These are phyloP conservation scores for Bolborhynchus lineola DNA, from an alignment of 2,113 vertebrate species.

Conservation along the genomic window DNA sequence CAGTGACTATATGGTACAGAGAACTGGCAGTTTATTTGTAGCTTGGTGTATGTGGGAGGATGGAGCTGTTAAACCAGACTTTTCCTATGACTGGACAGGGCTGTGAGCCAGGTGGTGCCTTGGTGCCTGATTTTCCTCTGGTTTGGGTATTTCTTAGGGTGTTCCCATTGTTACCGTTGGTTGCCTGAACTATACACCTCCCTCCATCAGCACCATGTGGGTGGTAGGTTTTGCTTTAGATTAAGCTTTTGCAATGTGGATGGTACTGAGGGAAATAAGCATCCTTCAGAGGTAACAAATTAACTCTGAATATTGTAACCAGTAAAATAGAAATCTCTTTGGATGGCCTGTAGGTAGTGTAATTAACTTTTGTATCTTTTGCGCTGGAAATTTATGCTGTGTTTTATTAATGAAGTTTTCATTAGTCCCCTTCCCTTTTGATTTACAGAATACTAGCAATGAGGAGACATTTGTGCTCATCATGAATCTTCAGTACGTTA, in stretches of 20 bases:
- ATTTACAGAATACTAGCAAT: not conserved
- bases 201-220: accelerated
- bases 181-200: accelerated
- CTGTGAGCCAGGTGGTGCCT: not conserved
- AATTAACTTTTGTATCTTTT: not conserved
- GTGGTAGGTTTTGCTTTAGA: not conserved
- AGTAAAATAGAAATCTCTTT: not conserved
- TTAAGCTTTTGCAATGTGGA: not conserved
- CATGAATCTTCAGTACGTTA: not conserved
- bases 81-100: not conserved
- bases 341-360: not conserved
- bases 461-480: not conserved
- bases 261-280: not conserved
- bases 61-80: not conserved
- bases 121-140: accelerated
- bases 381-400: not conserved
- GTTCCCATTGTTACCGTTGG: not conserved
- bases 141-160: not conserved
- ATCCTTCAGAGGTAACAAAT: not conserved
- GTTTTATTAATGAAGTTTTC: not conserved
- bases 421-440: not conserved
- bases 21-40: not conserved
- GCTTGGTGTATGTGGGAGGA: not conserved
- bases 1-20: not conserved
- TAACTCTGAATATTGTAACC: not conserved